Conservation (phyloP, 2,797 vertebrate species). For the Sylvilagus floridanus region DNA sequence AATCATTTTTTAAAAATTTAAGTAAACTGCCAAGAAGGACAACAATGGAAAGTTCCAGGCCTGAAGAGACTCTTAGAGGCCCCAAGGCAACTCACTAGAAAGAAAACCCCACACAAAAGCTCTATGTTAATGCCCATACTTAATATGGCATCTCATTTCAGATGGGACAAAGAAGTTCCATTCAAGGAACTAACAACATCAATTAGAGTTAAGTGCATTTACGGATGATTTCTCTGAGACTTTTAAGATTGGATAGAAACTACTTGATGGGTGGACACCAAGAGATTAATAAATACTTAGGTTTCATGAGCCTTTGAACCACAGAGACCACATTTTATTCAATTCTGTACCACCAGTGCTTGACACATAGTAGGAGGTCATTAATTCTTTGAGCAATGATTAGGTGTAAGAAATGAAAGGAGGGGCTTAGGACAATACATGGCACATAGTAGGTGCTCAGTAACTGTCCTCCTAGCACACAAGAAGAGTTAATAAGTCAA, state of each 20-base stretch:
- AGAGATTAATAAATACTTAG: slow-evolving; percentile 34
- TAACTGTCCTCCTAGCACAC: neutral
- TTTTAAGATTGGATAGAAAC: slow-evolving; percentile 43
- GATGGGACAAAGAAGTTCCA: slow-evolving; percentile 2
- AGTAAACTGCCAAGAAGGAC: neutral
- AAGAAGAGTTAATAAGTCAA: neutral
- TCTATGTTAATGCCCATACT: neutral
- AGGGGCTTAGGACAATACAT: no score
- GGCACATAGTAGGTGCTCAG: neutral
- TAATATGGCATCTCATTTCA: slow-evolving; percentile 53
- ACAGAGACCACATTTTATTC: neutral
- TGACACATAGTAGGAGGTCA: neutral
- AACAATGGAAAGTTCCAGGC: neutral
- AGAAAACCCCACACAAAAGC: neutral
- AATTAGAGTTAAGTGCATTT: slow-evolving; percentile 71
- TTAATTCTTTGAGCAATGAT: neutral
- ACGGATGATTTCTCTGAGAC: slow-evolving; percentile 44
- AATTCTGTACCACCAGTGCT: neutral
- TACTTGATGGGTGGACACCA: neutral
- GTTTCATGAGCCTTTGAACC: neutral
- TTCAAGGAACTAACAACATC: slow-evolving; percentile 44
- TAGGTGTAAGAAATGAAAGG: neutral
- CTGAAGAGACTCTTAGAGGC: neutral
- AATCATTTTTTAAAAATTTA: neutral
- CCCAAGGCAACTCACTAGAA: neutral